These are phyloP conservation scores for Micrasema longulum DNA, from an alignment of 1,140 invertebrate genomes.

Conservation along the genomic window DNA sequence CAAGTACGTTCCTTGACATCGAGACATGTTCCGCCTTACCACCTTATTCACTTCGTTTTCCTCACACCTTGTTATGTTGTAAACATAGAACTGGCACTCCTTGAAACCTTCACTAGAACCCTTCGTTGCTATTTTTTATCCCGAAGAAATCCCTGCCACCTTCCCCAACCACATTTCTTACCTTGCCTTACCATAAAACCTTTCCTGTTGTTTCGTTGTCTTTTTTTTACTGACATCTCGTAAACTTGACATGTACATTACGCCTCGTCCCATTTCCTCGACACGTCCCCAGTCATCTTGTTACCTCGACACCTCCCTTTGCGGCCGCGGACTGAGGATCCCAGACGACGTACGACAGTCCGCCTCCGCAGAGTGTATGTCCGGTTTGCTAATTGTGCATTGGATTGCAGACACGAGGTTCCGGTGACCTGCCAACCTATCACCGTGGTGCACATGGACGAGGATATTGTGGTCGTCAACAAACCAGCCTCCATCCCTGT, in stretches of 20 bases:
- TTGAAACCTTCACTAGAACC: too few species aligned
- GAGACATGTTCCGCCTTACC: too few species aligned
- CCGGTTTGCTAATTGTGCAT: slow-evolving; percentile 48
- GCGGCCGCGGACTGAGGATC: neutral
- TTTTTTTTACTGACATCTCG: too few species aligned
- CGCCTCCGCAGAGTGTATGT: slow-evolving; percentile 6
- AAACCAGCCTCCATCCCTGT: slow-evolving; percentile 99
- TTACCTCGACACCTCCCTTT: neutral
- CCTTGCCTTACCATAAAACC: too few species aligned
- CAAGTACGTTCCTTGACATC: too few species aligned
- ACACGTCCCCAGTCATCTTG: too few species aligned
- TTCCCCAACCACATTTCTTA: too few species aligned
- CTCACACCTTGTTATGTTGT: neutral
- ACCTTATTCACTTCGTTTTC: too few species aligned
- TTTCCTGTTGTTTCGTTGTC: too few species aligned
- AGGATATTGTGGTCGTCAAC: slow-evolving; percentile 98
- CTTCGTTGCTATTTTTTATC: neutral
- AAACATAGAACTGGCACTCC: too few species aligned
- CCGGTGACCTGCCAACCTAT: slow-evolving; percentile 94
- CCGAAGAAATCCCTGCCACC: too few species aligned
- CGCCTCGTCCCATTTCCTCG: neutral
- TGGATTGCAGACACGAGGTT: slow-evolving; percentile 94
- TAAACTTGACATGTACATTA: neutral
- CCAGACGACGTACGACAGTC: neutral
- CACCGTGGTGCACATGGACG: slow-evolving; percentile 96